Evolutionary conservation across 2,113 vertebrate species (phyloP), one percentile per base, ranked within the genome.

Genomic region (Salvelinus fontinalis): DNA sequence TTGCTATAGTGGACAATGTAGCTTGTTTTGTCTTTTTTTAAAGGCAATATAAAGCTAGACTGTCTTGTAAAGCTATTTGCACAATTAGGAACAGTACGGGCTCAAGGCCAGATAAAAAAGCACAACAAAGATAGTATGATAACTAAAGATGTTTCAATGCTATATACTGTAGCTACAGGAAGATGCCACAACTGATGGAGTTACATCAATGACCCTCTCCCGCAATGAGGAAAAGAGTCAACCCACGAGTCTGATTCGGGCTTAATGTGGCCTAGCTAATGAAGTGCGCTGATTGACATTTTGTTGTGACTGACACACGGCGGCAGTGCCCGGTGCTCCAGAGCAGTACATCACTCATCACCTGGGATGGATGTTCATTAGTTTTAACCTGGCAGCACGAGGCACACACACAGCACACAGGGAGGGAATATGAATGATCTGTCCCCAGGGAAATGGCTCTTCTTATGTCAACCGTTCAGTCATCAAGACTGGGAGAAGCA

Each of bases 271-370:
- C 82, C 51, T 70, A 78, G 80, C 71, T 88, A 88, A 84, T 81
- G 86, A 84, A 88, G 80, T 81, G 82, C 39, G 68, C 74, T 83
- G 80, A 84, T 84, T 79, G 81, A 84, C 86, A 86, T 88, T 86
- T 86, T 75, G 75, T 71, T 72, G 78, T 65, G 69, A 73, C 65
- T 59, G 79, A 78, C 72, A 67, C 73, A 26, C 62, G 14, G 51
- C 3, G 51, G 14, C 3, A 4, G 12, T 4, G 16, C 51, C 51
- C n/a, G n/a, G 73, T 48, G 76, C 73, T 74, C 54, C 51, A 13
- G 70, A 78, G 74, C 67, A 70, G 34, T 60, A 27, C 26, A 65
- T 65, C 73, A 83, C 86, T 81, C 84, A 76, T 86, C 84, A 83
- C 75, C 82, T 59, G 72, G 71, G 67, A 81, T 24, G 71, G 65